Evolutionary conservation across 1,140 invertebrate species (phyloP).

Genomic region (Pseudomyrmex cubaensis): DNA sequence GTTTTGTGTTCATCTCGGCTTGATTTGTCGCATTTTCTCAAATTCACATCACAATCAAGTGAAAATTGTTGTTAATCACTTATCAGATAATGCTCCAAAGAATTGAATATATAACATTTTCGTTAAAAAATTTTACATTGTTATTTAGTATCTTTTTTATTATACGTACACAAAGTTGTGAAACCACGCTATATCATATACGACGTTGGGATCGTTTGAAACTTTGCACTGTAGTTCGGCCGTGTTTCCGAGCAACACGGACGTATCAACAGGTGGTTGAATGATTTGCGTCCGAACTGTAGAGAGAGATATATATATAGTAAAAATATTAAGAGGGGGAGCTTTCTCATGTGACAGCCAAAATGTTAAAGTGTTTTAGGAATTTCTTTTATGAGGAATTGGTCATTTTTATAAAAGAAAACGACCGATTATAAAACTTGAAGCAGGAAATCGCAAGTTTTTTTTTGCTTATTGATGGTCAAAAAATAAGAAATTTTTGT

Average conservation of each 20-base stretch:
- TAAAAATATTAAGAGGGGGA: too few species aligned
- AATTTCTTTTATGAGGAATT: too few species aligned
- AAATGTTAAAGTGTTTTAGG: too few species aligned
- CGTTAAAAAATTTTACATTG: neutral
- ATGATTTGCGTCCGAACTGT: constrained; percentile 96
- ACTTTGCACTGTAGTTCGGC: constrained; percentile 97
- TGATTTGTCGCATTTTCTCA: neutral
- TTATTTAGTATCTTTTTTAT: neutral
- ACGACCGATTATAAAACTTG: too few species aligned
- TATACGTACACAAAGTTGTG: constrained; percentile 92
- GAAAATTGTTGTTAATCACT: neutral
- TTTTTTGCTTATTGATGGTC: too few species aligned
- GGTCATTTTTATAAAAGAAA: too few species aligned
- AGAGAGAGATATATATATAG: too few species aligned
- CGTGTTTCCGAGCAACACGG: constrained; percentile 94
- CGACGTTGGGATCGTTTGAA: constrained; percentile 95
- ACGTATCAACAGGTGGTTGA: constrained; percentile 95
- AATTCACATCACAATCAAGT: neutral
- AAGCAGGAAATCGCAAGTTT: too few species aligned
- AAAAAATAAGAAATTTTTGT: too few species aligned
- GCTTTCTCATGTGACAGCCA: too few species aligned
- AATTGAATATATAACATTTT: neutral
- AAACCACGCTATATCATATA: constrained; percentile 96
- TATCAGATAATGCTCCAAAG: neutral
- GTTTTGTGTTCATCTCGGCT: neutral